phyloP scores from a whole-genome alignment of 2,888 invertebrate genomes.

The Andrena haemorrhoa region DNA sequence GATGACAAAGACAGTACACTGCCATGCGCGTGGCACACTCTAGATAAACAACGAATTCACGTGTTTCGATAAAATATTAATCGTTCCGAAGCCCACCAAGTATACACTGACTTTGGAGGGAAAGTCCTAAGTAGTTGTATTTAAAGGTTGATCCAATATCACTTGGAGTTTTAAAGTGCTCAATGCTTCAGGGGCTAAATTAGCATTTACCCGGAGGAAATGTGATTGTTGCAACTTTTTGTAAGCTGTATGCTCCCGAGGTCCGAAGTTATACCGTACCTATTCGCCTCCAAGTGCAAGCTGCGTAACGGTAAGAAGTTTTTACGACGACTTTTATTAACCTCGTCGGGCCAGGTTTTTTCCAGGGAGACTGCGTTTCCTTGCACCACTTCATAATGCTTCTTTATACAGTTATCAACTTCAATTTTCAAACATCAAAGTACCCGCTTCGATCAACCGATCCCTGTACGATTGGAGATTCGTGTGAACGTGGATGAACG shows the following conservation, averaged over 20 bases:
- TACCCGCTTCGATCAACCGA: not conserved
- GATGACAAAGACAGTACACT: too few relatives aligned
- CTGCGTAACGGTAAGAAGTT: conserved; percentile 36
- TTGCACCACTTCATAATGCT: not conserved
- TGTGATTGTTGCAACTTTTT: conserved; percentile 43
- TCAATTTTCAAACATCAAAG: not conserved
- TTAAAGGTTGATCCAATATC: conserved; percentile 42
- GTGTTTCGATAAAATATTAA: too few relatives aligned
- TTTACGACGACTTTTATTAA: conserved; percentile 54
- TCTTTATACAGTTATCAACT: conserved; percentile 5
- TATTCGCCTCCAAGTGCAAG: conserved; percentile 11
- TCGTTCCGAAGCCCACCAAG: too few relatives aligned
- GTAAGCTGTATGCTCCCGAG: conserved; percentile 37
- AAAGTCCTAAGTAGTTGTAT: too few relatives aligned
- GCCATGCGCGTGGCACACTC: too few relatives aligned
- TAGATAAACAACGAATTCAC: too few relatives aligned
- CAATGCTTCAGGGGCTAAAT: conserved; percentile 21
- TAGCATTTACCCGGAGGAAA: conserved; percentile 34
- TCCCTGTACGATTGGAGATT: not conserved
- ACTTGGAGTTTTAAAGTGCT: conserved; percentile 20
- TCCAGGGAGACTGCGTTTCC: not conserved
- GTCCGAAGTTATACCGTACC: conserved; percentile 25
- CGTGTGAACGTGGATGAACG: not conserved
- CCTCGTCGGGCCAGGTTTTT: conserved; percentile 19
- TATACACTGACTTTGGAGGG: too few relatives aligned